phyloP scores from a whole-genome alignment of 1,140 invertebrate species.

The Cepaea nemoralis region DNA sequence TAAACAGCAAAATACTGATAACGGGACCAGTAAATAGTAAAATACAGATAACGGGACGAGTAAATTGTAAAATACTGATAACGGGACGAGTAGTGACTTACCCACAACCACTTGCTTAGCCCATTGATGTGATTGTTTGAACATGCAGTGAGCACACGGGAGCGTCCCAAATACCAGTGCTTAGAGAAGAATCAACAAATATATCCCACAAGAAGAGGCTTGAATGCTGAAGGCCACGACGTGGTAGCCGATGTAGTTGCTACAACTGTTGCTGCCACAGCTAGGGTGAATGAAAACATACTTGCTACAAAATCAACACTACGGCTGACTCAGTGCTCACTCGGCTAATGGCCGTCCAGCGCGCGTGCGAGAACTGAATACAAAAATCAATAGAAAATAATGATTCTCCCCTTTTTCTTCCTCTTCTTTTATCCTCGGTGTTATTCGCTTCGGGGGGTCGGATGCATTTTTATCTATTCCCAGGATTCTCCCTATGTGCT shows the following conservation, averaged over 20 bases:
- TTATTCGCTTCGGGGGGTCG: neutral
- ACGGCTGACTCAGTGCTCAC: neutral
- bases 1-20: no score
- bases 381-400: slow-evolving; percentile 15
- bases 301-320: neutral
- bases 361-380: slow-evolving; percentile 1
- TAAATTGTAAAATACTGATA: no score
- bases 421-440: neutral
- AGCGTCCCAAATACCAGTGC: no score
- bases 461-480: neutral
- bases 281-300: neutral
- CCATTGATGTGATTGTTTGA: no score
- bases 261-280: neutral
- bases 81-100: no score
- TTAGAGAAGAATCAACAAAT: neutral
- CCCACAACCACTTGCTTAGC: no score
- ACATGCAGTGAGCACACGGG: no score
- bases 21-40: no score
- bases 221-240: neutral
- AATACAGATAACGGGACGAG: no score
- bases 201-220: neutral
- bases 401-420: neutral
- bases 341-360: neutral
- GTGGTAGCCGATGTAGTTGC: neutral
- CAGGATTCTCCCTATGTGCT: neutral